Conservation (phyloP, 2,113 vertebrate species). For the Manacus vitellinus region DNA sequence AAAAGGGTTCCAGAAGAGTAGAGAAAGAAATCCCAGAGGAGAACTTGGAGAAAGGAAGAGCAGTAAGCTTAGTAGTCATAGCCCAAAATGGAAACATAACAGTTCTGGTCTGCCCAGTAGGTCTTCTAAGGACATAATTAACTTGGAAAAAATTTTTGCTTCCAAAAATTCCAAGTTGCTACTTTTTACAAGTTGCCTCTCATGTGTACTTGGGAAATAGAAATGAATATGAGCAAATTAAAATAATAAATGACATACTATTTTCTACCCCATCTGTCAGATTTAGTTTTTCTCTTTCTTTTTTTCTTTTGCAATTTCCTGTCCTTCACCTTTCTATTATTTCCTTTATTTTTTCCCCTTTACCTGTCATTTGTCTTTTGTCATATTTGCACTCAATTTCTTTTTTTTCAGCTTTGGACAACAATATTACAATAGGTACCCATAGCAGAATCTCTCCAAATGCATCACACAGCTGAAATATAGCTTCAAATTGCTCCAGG, state of each 20-base stretch:
- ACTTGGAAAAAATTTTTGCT: neutral
- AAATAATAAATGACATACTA: neutral
- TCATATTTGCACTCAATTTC: neutral
- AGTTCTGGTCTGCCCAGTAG: neutral
- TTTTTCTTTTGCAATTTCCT: neutral
- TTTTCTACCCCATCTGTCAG: neutral
- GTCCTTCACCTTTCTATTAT: neutral
- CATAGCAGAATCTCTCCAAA: neutral
- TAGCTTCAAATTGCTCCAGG: neutral
- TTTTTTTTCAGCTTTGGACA: neutral
- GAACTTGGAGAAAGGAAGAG: neutral
- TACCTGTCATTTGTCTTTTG: neutral
- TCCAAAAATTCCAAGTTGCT: neutral
- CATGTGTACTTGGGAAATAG: neutral
- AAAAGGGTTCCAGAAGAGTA: neutral
- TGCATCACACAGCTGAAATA: neutral
- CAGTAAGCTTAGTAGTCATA: neutral
- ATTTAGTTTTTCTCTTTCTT: neutral
- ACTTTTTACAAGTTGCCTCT: neutral
- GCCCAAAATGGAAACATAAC: neutral
- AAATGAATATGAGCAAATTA: neutral
- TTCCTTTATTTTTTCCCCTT: neutral
- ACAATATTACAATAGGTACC: neutral
- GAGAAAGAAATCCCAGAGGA: neutral
- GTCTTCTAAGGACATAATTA: neutral